Evolutionary conservation across 2,888 invertebrate species (phyloP), one percentile per base, ranked within the genome.

Genomic region (Tuberolachnus salignus): DNA sequence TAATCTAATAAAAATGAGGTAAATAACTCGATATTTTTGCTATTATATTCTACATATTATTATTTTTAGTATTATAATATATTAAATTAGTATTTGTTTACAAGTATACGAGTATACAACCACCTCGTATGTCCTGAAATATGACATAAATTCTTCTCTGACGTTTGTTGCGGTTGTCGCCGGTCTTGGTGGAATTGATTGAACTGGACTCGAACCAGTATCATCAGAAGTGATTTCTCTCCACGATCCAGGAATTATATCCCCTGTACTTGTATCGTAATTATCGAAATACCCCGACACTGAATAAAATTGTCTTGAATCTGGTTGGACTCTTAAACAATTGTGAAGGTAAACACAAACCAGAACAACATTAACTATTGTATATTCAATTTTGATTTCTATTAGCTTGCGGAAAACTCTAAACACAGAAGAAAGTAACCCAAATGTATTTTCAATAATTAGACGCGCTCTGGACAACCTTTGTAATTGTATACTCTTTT

Each of bases 371-470:
- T 59, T 55, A 14, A 53, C 64, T n/a, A 70, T 61, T 26, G 69
- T 67, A 21, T 64, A 69, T 59, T 80, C 80, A 34, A 73, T 13
- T 57, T 82, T 73, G 13, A 82, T 14, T 11, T 80, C 72, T 19
- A 82, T 78, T n/a, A 81, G 51, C 51, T 69, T 81, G 64, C 73
- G 53, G 14, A 82, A 81, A 67, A 82, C 55, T 81, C 82, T 44
- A 63, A 82, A 82, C 8, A 82, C 81, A 13, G 75, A 66, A 10
- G 78, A 64, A 51, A 82, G 49, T 26, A 82, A 51, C 1, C 81
- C 81, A 80, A 82, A 82, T 6, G 67, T 46, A 63, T 82, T 82
- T 67, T 82, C 81, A 81, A 80, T 82, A 82, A 78, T 82, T 26
- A 23, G 74, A 44, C 81, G 81, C n/a, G 80, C 81, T 72, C 82